Evolutionary conservation across 2,888 invertebrate genomes (phyloP).

Genomic region (Ormyrus thymus): DNA sequence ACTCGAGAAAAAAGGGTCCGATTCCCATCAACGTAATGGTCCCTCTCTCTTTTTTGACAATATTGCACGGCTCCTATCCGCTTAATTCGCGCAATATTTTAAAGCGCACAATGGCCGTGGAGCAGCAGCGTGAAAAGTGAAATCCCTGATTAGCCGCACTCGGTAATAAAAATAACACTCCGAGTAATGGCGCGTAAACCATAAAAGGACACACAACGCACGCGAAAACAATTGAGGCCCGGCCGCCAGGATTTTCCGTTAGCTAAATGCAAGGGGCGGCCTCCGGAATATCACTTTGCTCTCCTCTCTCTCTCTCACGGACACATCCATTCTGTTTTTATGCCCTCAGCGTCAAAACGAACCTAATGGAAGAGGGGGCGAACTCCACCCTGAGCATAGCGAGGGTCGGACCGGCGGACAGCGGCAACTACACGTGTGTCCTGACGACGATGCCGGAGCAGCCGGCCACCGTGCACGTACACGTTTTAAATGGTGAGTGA

Average conservation of each 20-base stretch:
- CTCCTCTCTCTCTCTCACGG: not conserved
- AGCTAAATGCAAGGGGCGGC: too few relatives aligned
- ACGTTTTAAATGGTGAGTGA: slow-evolving; percentile 77
- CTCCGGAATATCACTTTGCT: too few relatives aligned
- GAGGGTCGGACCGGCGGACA: slow-evolving; percentile 75
- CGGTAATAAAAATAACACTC: slow-evolving; percentile 16
- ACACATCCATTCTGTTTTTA: slow-evolving; percentile 26
- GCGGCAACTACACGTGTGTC: slow-evolving; percentile 77
- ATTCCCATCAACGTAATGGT: too few relatives aligned
- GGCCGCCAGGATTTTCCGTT: too few relatives aligned
- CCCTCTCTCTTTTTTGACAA: too few relatives aligned
- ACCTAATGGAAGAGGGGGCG: slow-evolving; percentile 76
- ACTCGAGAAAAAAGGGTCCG: too few relatives aligned
- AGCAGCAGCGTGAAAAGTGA: too few relatives aligned
- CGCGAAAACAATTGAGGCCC: not conserved
- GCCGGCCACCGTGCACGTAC: slow-evolving; percentile 76
- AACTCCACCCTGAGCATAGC: slow-evolving; percentile 76
- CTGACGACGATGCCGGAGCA: slow-evolving; percentile 74
- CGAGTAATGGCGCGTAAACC: not conserved
- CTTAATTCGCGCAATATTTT: too few relatives aligned
- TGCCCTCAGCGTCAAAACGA: slow-evolving; percentile 75
- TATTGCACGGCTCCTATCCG: too few relatives aligned
- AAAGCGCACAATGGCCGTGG: too few relatives aligned
- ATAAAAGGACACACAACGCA: slow-evolving; percentile 14
- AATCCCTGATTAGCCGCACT: not conserved